Evolutionary conservation across 2,797 vertebrate genomes (phyloP).

Genomic region (Ctenochaetus hawaiiensis): DNA sequence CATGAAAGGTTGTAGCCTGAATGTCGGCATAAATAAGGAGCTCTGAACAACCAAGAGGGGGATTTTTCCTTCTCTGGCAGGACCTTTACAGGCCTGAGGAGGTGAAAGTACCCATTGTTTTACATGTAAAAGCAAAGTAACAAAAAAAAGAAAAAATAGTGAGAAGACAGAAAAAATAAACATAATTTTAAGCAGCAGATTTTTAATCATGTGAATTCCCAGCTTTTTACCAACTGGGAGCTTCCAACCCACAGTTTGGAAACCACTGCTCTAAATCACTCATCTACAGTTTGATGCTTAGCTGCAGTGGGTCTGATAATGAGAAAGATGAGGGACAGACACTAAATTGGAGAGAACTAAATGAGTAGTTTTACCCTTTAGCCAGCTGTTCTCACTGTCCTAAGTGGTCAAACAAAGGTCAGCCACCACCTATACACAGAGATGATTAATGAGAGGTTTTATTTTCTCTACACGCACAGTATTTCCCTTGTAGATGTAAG

Average conservation of each 20-base stretch:
- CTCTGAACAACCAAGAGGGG: background rate
- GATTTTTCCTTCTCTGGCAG: background rate
- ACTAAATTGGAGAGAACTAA: constrained; percentile 10
- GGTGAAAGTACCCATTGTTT: background rate
- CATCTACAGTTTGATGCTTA: background rate
- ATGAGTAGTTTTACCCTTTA: constrained; percentile 12
- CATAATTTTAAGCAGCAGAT: background rate
- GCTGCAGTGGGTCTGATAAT: constrained; percentile 8
- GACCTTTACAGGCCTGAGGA: constrained; percentile 3
- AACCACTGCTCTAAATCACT: constrained; percentile 18
- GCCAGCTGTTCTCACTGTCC: constrained; percentile 18
- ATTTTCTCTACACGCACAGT: background rate
- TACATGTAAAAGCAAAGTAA: background rate
- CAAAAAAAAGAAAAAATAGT: background rate
- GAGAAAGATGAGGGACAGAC: constrained; percentile 15
- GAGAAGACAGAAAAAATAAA: too few species aligned
- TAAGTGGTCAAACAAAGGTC: constrained; percentile 32
- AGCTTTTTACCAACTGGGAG: background rate
- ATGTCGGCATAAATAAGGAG: background rate
- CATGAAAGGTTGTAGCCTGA: background rate
- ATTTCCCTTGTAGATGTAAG: background rate
- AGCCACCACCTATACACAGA: background rate
- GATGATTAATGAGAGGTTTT: background rate
- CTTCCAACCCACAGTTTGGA: background rate
- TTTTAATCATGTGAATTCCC: background rate